These are phyloP conservation scores for Megalops atlanticus DNA, from an alignment of 2,113 vertebrate genomes.

Conservation along the genomic window DNA sequence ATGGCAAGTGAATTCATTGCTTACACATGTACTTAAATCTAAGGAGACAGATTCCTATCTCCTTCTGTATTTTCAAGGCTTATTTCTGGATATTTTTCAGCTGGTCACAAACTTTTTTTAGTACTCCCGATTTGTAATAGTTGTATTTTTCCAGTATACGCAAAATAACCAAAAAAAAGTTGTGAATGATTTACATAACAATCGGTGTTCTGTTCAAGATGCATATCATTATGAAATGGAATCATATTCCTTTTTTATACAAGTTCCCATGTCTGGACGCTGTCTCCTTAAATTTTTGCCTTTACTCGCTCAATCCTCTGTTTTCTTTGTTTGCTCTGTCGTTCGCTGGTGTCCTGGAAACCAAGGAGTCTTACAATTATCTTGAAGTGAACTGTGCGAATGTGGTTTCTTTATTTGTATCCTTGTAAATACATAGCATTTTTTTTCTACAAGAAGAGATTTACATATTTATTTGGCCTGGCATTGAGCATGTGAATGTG, in stretches of 20 bases:
- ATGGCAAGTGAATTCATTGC: slow-evolving; percentile 11
- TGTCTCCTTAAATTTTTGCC: slow-evolving; percentile 70
- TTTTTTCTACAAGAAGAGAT: slow-evolving; percentile 82
- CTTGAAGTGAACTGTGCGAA: slow-evolving; percentile 75
- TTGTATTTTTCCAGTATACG: slow-evolving; percentile 16
- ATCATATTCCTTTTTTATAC: background rate
- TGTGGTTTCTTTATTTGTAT: slow-evolving; percentile 79
- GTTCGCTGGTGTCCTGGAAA: slow-evolving; percentile 65
- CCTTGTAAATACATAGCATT: slow-evolving; percentile 86
- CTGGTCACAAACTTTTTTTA: background rate
- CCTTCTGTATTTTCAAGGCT: background rate
- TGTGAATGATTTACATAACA: background rate
- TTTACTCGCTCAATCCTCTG: slow-evolving; percentile 36
- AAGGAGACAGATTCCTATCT: slow-evolving; percentile 6
- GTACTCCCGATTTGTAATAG: slow-evolving; percentile 1
- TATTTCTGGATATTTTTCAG: background rate
- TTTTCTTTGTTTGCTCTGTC: slow-evolving; percentile 56
- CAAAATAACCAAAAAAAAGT: slow-evolving; percentile 5
- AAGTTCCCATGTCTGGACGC: slow-evolving; percentile 40
- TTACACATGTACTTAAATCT: slow-evolving; percentile 7
- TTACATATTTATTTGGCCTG: slow-evolving; percentile 80
- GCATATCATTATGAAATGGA: background rate
- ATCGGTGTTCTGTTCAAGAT: slow-evolving; percentile 10
- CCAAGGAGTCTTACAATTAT: slow-evolving; percentile 64
- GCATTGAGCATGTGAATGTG: slow-evolving; percentile 90